Evolutionary conservation across 1,140 invertebrate species (phyloP).

Genomic region (Drosophila trapezifrons): DNA sequence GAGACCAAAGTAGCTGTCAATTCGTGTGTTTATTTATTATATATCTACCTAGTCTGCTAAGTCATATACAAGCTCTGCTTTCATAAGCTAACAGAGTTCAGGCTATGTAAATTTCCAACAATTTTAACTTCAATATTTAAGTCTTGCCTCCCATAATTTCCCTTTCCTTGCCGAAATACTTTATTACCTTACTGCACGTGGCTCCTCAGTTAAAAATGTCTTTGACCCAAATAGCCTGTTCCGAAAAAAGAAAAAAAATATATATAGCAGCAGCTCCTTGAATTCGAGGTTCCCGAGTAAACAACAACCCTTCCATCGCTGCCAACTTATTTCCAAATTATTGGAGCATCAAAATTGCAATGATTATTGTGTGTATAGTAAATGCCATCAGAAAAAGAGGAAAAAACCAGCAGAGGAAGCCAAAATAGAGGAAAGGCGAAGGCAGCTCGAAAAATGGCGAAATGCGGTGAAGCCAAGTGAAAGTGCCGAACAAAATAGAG

Average conservation of each 20-base stretch:
- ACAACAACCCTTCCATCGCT: slow-evolving; percentile 58
- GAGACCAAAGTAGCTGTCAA: slow-evolving; percentile 35
- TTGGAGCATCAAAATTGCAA: slow-evolving; percentile 83
- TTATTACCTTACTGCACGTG: background rate
- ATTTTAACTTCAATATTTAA: background rate
- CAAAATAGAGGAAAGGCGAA: slow-evolving; percentile 14
- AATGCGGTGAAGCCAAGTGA: slow-evolving; percentile 64
- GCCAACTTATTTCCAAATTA: slow-evolving; percentile 77
- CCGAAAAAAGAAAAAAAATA: background rate
- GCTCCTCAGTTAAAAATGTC: slow-evolving; percentile 18
- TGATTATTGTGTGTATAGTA: slow-evolving; percentile 74
- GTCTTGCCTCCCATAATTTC: background rate
- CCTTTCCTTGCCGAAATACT: background rate
- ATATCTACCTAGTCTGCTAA: background rate
- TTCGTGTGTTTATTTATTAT: slow-evolving; percentile 22
- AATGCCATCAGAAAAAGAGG: slow-evolving; percentile 12
- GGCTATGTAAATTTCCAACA: too few relatives aligned
- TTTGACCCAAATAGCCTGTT: slow-evolving; percentile 41
- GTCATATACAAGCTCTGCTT: too few relatives aligned
- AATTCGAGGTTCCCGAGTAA: slow-evolving; percentile 34
- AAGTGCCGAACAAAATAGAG: slow-evolving; percentile 71
- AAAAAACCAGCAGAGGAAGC: slow-evolving; percentile 18
- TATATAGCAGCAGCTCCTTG: slow-evolving; percentile 5
- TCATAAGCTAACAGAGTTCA: too few relatives aligned
- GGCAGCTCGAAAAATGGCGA: slow-evolving; percentile 34